Conservation (phyloP, 2,888 invertebrate species). For the Galerucella calmariensis region DNA sequence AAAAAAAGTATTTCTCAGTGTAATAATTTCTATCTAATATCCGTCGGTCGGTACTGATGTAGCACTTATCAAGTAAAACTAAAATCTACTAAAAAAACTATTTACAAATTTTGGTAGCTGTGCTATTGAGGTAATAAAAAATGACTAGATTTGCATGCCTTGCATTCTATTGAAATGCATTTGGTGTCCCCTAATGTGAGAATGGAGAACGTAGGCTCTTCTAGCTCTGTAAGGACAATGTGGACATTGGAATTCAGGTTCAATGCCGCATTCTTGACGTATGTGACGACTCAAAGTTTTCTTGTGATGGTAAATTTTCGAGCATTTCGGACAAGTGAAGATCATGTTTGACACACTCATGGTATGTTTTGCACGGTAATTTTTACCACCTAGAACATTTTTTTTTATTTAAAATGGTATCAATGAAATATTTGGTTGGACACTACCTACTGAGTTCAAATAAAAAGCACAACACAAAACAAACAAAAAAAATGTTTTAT, state of each 20-base stretch:
- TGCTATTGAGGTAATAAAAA: background rate
- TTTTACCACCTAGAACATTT: conserved; percentile 22
- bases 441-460: conserved; percentile 3
- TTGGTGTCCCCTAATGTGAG: conserved; percentile 59
- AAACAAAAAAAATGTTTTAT: background rate
- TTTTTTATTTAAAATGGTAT: background rate
- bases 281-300: conserved; percentile 67
- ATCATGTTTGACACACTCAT: conserved; percentile 13
- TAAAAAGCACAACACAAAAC: background rate
- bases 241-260: conserved; percentile 79
- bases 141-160: conserved; percentile 28
- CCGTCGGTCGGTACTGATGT: background rate
- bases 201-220: conserved; percentile 66
- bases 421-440: background rate
- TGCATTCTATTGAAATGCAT: conserved; percentile 48
- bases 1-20: background rate
- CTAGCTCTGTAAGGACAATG: conserved; percentile 79
- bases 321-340: conserved; percentile 64
- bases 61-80: background rate
- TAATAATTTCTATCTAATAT: background rate
- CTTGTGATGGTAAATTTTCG: conserved; percentile 66
- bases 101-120: background rate
- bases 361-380: conserved; percentile 26
- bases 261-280: conserved; percentile 68
- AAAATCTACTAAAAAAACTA: background rate